Base-by-base conservation (phyloP, 2,113 vertebrate genomes). In the Scatophagus argus region DNA sequence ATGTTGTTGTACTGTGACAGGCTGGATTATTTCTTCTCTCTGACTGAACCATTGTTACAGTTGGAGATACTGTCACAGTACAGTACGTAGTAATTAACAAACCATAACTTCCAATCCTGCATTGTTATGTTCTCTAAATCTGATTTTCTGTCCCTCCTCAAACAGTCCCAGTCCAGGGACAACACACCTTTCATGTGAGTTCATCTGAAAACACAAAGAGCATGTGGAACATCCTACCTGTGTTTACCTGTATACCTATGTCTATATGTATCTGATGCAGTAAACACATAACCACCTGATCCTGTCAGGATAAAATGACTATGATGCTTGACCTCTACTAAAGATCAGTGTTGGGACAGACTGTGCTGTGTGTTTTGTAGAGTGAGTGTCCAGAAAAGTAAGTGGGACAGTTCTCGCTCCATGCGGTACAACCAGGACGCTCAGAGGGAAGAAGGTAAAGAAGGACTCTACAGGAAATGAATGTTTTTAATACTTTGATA, bases 381-480 rank as follows among this genome's bases (percentile, higher is more conserved):
- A 23, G 95, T 98, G 58, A 98, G 96, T 61, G 51, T 96, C 87
- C 98, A 97, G 94, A 97, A 96, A 81, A 98, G 94, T 89, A 99
- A 99, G 82, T 99, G 98, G 98, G 98, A 99, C 93, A 95, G 94
- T 77, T 93, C 95, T 71, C 96, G 98, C 39, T 99, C 98, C 19
- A 87, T 98, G 91, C 93, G 98, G 74, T 99, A 95, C 94, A 99
- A 99, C 92, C 98, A 99, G 86, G 98, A 99, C 19, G 96, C 96
- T 82, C 98, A 99, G 86, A 96, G 97, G 88, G 98, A 99, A 91
- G 98, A 99, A 79, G 98, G 98, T 99, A 82, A 77, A 47, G 4
- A 4, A 59, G 51, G 3, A 62, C 16, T 34, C 14, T 9, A 58
- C 19, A 23, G 17, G n/a, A 14, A 62, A 4, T 77, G 16, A 63